Conservation (phyloP, 2,888 invertebrate genomes). For the Dicycla oo region DNA sequence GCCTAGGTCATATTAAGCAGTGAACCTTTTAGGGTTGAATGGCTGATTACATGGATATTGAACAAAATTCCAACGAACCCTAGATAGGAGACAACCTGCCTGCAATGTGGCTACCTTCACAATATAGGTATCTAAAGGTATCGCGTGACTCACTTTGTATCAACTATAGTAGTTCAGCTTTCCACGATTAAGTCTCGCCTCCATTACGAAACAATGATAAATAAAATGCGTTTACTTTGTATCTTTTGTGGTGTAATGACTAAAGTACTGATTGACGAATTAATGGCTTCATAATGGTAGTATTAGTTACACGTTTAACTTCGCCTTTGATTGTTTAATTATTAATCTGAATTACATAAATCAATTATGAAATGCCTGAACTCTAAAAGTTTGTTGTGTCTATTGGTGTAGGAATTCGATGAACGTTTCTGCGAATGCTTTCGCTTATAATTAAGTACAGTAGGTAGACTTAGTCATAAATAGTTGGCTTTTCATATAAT, state of each 20-base stretch:
- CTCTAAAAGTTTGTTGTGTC: neutral
- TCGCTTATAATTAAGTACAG: neutral
- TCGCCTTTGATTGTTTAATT: slow-evolving; percentile 21
- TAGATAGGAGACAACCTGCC: slow-evolving; percentile 72
- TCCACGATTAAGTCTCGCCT: slow-evolving; percentile 44
- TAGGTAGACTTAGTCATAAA: neutral
- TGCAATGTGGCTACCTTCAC: slow-evolving; percentile 56
- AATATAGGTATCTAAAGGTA: slow-evolving; percentile 60
- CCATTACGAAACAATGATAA: slow-evolving; percentile 57
- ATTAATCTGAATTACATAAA: slow-evolving; percentile 1
- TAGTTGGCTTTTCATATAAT: neutral
- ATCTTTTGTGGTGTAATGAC: slow-evolving; percentile 39
- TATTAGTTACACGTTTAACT: slow-evolving; percentile 10
- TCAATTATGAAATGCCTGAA: neutral
- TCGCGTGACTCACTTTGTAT: slow-evolving; percentile 72
- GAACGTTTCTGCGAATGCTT: neutral
- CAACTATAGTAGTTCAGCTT: slow-evolving; percentile 34
- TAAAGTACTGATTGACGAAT: slow-evolving; percentile 38
- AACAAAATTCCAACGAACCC: slow-evolving; percentile 60
- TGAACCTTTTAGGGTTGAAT: slow-evolving; percentile 16
- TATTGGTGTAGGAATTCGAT: neutral
- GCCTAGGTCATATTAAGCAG: slow-evolving; percentile 9
- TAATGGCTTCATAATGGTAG: slow-evolving; percentile 53
- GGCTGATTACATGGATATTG: slow-evolving; percentile 29
- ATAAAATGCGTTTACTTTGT: slow-evolving; percentile 53